Base-by-base conservation (phyloP, 2,888 invertebrate species). In the Heliothis peltigera region DNA sequence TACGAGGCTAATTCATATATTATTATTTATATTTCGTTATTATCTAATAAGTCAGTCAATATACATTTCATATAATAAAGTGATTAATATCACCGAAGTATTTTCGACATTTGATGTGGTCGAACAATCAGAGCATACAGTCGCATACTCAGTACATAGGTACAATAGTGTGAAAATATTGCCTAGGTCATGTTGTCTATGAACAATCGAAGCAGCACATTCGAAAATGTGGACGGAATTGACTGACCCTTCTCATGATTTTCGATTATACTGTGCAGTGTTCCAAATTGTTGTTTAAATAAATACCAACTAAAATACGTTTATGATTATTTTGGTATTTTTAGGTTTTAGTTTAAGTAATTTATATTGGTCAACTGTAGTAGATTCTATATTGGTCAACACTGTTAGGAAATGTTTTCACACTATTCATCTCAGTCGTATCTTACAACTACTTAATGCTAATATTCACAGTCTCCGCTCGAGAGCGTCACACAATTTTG, bases 161-260 rank as follows among this genome's bases (percentile, higher is more conserved):
- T 80, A 82, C 77, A 79, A 84, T 89, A 89, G 90, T 88, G 91
- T 87, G 91, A 88, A 91, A 92, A 90, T 87, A 88, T 89, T 89
- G 82, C 79, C 72, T 55, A 53, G 48, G 19, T 21, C 46, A 57
- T 39, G 43, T 69, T 62, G 62, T 81, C 65, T 64, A 67, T 60
- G 74, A 81, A 77, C 75, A 84, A 81, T 78, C 76, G 78, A 80
- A 82, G 84, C 82, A 86, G 87, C 90, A 91, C 90, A 92, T 91
- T 86, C 88, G 87, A 88, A 89, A 91, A 92, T 92, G 91, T 92
- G 94, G 94, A 94, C 94, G 94, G 94, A 94, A 89, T 91, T 87
- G 79, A 86, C 84, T 90, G 86, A 87, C 83, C 82, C 84, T 81
- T 79, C 56, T 71, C 55, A 61, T 64, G 57, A 58, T 62, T 62